Evolutionary conservation across 2,888 invertebrate species (phyloP).

Genomic region (Cantharis rufa): DNA sequence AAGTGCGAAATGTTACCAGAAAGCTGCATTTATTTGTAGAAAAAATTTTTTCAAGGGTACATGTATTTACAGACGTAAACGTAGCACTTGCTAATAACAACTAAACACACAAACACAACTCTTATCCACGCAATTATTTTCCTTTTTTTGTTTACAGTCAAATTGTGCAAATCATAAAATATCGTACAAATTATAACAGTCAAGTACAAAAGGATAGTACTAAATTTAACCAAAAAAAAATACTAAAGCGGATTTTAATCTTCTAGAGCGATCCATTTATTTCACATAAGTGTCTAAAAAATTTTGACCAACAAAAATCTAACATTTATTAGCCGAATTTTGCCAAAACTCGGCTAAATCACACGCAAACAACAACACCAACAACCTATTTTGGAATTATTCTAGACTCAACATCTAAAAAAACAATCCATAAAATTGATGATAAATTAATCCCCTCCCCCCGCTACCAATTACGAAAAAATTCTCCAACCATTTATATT

Average conservation of each 20-base stretch:
- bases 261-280: constrained; percentile 53
- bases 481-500: background rate
- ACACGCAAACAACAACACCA: constrained; percentile 7
- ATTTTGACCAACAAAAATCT: constrained; percentile 45
- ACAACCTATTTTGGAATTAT: constrained; percentile 17
- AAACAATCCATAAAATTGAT: background rate
- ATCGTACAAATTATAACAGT: constrained; percentile 43
- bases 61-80: constrained; percentile 52
- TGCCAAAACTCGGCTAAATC: constrained; percentile 3
- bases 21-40: constrained; percentile 53
- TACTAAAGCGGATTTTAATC: constrained; percentile 23
- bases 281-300: constrained; percentile 46
- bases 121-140: constrained; percentile 28
- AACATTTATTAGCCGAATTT: constrained; percentile 37
- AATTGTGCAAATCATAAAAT: constrained; percentile 34
- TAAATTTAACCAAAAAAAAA: constrained; percentile 30
- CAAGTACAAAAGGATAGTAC: constrained; percentile 45
- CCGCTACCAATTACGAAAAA: constrained; percentile 30
- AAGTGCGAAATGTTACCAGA: constrained; percentile 58
- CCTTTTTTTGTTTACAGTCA: constrained; percentile 33
- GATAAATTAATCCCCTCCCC: constrained; percentile 11
- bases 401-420: constrained; percentile 18
- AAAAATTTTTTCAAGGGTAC: constrained; percentile 52
- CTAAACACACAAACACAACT: constrained; percentile 39
- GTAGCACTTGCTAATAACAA: constrained; percentile 42